phyloP scores from a whole-genome alignment of 2,888 invertebrate species.

The Cinara cedri region DNA sequence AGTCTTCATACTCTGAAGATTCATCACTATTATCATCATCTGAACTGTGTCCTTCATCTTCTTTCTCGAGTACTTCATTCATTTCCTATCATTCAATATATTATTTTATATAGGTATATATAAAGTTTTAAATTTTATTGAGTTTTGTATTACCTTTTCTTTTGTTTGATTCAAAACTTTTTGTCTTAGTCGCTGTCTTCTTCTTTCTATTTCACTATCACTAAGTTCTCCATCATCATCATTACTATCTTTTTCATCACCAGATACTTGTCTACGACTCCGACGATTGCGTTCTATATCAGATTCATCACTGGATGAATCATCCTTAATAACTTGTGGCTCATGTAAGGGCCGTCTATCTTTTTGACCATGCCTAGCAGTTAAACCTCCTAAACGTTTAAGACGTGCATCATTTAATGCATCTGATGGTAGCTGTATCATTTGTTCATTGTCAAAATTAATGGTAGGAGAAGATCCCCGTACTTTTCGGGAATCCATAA shows the following conservation, averaged over 20 bases:
- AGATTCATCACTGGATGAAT: conserved; percentile 64
- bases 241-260: conserved; percentile 68
- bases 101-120: not conserved
- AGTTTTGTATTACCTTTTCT: conserved; percentile 64
- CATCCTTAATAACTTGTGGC: conserved; percentile 71
- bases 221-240: conserved; percentile 85
- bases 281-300: conserved; percentile 62
- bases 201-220: conserved; percentile 82
- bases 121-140: not conserved
- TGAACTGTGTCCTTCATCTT: conserved; percentile 70
- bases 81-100: conserved; percentile 25
- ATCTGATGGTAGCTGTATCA: conserved; percentile 40
- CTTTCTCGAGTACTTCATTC: conserved; percentile 67
- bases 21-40: conserved; percentile 64
- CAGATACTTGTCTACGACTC: conserved; percentile 63
- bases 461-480: conserved; percentile 48
- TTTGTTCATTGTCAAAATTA: conserved; percentile 48
- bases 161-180: conserved; percentile 74
- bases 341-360: conserved; percentile 69
- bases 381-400: conserved; percentile 51
- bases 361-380: conserved; percentile 26
- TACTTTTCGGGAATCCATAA: conserved; percentile 68
- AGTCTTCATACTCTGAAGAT: conserved; percentile 80
- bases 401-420: conserved; percentile 54
- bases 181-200: conserved; percentile 74